Evolutionary conservation across 2,888 invertebrate species (phyloP).

Genomic region (Heliconius sara): DNA sequence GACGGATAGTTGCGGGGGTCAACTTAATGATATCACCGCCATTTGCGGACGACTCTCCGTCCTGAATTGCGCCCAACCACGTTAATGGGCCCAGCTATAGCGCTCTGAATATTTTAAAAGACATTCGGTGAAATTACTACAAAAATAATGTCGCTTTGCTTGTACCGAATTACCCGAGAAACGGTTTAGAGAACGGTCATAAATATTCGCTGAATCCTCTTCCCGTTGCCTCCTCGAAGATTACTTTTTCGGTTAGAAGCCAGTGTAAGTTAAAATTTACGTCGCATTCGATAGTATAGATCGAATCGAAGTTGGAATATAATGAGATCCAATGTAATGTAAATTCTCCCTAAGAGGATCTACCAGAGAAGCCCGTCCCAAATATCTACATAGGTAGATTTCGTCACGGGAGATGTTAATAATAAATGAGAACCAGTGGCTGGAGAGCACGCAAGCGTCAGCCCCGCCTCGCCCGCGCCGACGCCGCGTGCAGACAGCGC

Average conservation of each 20-base stretch:
- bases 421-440: slow-evolving; percentile 76
- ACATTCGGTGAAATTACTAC: slow-evolving; percentile 83
- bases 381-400: slow-evolving; percentile 65
- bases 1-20: slow-evolving; percentile 79
- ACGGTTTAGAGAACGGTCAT: slow-evolving; percentile 80
- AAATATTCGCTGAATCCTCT: slow-evolving; percentile 80
- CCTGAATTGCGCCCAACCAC: slow-evolving; percentile 79
- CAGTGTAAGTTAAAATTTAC: slow-evolving; percentile 58
- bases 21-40: slow-evolving; percentile 83
- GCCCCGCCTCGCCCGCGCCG: slow-evolving; percentile 50
- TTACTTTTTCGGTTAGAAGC: slow-evolving; percentile 76
- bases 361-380: slow-evolving; percentile 63
- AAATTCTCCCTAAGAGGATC: slow-evolving; percentile 49
- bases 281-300: slow-evolving; percentile 35
- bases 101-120: slow-evolving; percentile 83
- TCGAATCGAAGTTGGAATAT: slow-evolving; percentile 34
- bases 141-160: slow-evolving; percentile 83
- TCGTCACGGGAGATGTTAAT: slow-evolving; percentile 71
- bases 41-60: slow-evolving; percentile 80
- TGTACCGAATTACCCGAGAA: slow-evolving; percentile 82
- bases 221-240: slow-evolving; percentile 76
- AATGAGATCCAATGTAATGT: slow-evolving; percentile 35
- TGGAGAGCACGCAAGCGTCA: slow-evolving; percentile 63
- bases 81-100: slow-evolving; percentile 81
- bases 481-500: slow-evolving; percentile 57